Evolutionary conservation across 2,888 invertebrate species (phyloP).

Genomic region (Doris montereyensis): DNA sequence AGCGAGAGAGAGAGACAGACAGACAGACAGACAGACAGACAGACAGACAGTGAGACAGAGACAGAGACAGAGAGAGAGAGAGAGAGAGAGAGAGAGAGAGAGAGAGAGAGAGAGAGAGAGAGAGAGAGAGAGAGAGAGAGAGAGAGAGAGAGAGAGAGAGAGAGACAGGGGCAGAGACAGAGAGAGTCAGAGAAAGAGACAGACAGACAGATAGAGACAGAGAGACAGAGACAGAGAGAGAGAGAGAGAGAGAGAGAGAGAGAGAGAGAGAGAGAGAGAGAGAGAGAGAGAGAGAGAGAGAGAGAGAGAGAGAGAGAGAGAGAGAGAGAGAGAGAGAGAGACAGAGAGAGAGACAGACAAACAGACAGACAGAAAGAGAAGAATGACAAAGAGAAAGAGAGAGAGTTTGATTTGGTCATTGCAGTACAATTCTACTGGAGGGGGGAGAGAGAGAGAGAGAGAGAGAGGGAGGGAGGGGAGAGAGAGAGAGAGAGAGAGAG

Average conservation of each 20-base stretch:
- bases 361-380: too few relatives aligned
- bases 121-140: conserved; percentile 1
- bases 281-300: conserved; percentile 27
- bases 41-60: conserved; percentile 9
- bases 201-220: too few relatives aligned
- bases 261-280: conserved; percentile 15
- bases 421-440: too few relatives aligned
- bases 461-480: too few relatives aligned
- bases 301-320: conserved; percentile 20
- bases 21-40: conserved; percentile 13
- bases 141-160: neutral
- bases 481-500: neutral
- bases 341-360: too few relatives aligned
- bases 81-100: conserved; percentile 18
- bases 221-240: too few relatives aligned
- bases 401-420: too few relatives aligned
- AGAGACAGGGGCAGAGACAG: too few relatives aligned
- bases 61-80: neutral
- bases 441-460: too few relatives aligned
- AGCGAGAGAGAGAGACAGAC: neutral
- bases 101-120: conserved; percentile 7
- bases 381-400: too few relatives aligned
- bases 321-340: neutral
- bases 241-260: neutral
- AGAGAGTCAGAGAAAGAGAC: too few relatives aligned